Conservation (phyloP, 2,888 invertebrate species). For the Tortrix viridana region DNA sequence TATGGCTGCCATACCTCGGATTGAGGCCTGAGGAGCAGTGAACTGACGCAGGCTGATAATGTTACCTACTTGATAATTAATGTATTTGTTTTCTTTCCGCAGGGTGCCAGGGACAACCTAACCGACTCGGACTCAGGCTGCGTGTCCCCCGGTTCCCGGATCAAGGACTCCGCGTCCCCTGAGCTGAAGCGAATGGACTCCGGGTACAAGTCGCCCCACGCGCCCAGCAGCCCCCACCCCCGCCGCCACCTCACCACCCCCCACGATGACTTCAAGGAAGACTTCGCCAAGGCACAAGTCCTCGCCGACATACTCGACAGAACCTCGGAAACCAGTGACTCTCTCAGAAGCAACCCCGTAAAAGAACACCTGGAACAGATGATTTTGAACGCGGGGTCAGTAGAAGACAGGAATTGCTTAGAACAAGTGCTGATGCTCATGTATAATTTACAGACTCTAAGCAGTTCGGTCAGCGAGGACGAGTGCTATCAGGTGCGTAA, state of each 20-base stretch:
- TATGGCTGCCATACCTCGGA: too few relatives aligned
- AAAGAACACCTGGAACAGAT: conserved; percentile 80
- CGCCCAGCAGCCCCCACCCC: conserved; percentile 75
- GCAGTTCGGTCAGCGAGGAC: conserved; percentile 82
- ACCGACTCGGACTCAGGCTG: conserved; percentile 82
- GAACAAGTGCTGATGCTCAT: conserved; percentile 86
- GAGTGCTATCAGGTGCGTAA: conserved; percentile 80
- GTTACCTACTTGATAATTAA: too few relatives aligned
- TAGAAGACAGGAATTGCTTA: conserved; percentile 85
- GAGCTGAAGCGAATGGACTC: conserved; percentile 83
- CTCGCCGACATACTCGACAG: conserved; percentile 74
- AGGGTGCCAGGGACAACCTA: conserved; percentile 81
- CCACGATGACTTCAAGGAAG: conserved; percentile 79
- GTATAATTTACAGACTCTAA: conserved; percentile 84
- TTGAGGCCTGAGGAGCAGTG: too few relatives aligned
- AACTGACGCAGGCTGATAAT: too few relatives aligned
- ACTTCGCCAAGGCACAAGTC: conserved; percentile 79
- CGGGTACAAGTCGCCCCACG: conserved; percentile 77
- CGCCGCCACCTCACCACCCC: conserved; percentile 66
- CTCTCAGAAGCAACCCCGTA: conserved; percentile 75
- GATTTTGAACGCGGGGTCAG: conserved; percentile 78
- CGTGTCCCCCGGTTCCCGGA: conserved; percentile 81
- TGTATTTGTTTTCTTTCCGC: conserved; percentile 45
- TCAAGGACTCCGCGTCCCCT: conserved; percentile 81
- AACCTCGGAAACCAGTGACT: conserved; percentile 76